phyloP scores from a whole-genome alignment of 2,888 invertebrate genomes.

The Heliconius hortense region DNA sequence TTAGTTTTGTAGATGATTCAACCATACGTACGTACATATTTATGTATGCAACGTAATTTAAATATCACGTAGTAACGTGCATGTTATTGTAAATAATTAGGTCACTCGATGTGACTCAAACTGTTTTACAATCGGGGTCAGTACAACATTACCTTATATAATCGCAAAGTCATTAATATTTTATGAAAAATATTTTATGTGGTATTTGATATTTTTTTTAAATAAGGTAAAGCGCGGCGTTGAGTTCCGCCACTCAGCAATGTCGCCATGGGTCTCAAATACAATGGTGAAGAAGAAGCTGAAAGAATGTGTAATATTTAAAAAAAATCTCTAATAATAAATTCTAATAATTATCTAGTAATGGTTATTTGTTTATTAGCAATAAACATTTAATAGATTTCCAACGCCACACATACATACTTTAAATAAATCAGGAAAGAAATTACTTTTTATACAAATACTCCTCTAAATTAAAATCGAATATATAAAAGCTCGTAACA shows the following conservation, averaged over 20 bases:
- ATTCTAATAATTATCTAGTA: too few species aligned
- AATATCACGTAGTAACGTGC: slow-evolving; percentile 32
- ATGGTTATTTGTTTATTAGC: too few species aligned
- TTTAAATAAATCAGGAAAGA: too few species aligned
- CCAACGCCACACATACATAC: too few species aligned
- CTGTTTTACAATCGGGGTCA: slow-evolving; percentile 19
- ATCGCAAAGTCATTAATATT: slow-evolving; percentile 29
- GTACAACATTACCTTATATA: slow-evolving; percentile 37
- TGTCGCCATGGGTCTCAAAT: neutral
- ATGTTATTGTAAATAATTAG: slow-evolving; percentile 43
- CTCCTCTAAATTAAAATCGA: too few species aligned
- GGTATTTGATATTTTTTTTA: neutral
- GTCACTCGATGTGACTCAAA: slow-evolving; percentile 41
- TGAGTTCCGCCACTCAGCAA: neutral
- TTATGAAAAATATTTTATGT: neutral
- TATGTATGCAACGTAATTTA: slow-evolving; percentile 24
- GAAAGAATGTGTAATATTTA: neutral
- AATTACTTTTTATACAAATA: too few species aligned
- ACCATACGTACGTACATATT: neutral
- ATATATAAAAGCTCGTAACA: too few species aligned
- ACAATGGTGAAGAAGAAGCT: neutral
- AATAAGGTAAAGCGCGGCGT: neutral
- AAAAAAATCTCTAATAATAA: too few species aligned
- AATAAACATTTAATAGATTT: too few species aligned
- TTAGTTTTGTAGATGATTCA: slow-evolving; percentile 12